Evolutionary conservation across 2,888 invertebrate species (phyloP).

Genomic region (Phortica okadai): DNA sequence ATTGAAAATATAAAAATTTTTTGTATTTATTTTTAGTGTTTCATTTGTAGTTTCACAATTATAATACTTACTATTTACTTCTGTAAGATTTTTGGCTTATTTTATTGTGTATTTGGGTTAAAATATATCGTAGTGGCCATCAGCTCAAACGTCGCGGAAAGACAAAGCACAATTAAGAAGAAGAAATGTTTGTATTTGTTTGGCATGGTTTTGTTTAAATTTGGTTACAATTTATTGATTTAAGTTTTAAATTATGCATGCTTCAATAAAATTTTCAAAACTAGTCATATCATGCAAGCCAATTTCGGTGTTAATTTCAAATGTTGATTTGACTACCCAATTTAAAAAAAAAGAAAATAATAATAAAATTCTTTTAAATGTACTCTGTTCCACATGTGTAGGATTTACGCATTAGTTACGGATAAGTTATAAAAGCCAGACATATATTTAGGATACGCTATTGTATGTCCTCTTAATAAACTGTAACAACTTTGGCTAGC

Average conservation of each 20-base stretch:
- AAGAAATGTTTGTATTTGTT: constrained; percentile 60
- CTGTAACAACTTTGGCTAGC: too few relatives aligned
- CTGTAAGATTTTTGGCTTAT: constrained; percentile 63
- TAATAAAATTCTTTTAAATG: neutral
- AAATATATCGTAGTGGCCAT: constrained; percentile 76
- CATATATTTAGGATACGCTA: neutral
- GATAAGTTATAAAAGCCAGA: neutral
- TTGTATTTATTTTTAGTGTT: constrained; percentile 45
- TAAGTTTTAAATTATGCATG: constrained; percentile 28
- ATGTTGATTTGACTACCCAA: neutral
- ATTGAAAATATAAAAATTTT: constrained; percentile 31
- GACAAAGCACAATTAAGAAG: constrained; percentile 77
- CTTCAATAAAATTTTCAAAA: constrained; percentile 48
- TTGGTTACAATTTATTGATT: constrained; percentile 42
- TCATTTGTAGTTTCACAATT: constrained; percentile 46
- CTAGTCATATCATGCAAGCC: constrained; percentile 50
- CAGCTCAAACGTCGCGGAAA: constrained; percentile 78
- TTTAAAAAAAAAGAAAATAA: neutral
- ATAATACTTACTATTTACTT: constrained; percentile 75
- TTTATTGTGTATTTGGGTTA: constrained; percentile 67
- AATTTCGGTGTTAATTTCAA: constrained; percentile 23
- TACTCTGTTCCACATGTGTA: neutral
- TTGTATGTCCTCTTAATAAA: too few relatives aligned
- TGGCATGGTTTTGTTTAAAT: constrained; percentile 53
- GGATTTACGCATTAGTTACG: neutral